Evolutionary conservation across 2,113 vertebrate genomes (phyloP).

Genomic region (Todiramphus chloris): DNA sequence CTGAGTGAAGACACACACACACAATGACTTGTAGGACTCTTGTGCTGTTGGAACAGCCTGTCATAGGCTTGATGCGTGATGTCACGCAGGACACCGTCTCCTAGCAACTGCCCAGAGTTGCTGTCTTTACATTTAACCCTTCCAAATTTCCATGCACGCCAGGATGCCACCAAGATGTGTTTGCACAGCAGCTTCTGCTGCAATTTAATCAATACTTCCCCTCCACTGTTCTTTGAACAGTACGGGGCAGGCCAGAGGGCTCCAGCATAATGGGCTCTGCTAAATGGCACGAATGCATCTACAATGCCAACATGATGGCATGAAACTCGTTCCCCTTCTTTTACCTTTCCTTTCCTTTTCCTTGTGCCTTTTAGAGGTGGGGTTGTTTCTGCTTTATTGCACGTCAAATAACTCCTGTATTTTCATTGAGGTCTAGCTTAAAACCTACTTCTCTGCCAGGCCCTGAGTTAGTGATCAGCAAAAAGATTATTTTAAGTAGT

Average conservation of each 20-base stretch:
- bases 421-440: background rate
- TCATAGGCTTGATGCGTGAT: background rate
- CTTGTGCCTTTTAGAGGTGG: background rate
- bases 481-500: background rate
- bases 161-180: background rate
- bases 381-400: background rate
- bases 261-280: background rate
- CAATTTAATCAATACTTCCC: background rate
- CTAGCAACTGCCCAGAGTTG: conserved; percentile 12
- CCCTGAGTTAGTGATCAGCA: background rate
- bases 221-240: background rate
- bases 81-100: conserved; percentile 9
- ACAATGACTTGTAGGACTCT: background rate
- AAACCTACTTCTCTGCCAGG: background rate
- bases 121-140: conserved; percentile 10
- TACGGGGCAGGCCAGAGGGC: background rate
- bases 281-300: background rate
- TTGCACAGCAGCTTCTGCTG: background rate
- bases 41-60: background rate
- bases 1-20: background rate
- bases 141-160: background rate
- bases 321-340: background rate
- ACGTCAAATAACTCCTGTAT: background rate
- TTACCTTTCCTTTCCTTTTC: background rate
- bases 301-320: background rate